These are phyloP conservation scores for Athalia rosae DNA, from an alignment of 2,888 invertebrate genomes.

Conservation along the genomic window DNA sequence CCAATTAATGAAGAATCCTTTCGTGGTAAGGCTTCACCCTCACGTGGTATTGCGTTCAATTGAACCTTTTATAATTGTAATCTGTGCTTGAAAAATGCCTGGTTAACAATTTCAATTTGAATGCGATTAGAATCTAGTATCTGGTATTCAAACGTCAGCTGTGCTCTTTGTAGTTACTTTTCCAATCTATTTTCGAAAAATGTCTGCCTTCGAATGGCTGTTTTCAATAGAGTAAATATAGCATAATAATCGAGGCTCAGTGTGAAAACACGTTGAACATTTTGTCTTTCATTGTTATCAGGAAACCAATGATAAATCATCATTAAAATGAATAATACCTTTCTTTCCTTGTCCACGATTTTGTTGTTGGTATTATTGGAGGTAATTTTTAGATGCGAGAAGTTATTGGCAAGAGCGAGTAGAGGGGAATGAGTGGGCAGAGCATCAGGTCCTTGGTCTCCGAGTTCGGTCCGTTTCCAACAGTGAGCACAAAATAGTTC, in stretches of 20 bases:
- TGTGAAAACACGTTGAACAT: no score
- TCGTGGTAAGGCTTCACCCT: slow-evolving; percentile 60
- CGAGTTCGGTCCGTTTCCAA: slow-evolving; percentile 83
- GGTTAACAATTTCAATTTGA: no score
- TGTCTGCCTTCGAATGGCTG: no score
- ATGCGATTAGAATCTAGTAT: no score
- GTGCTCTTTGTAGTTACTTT: no score
- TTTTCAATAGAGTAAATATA: no score
- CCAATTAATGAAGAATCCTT: slow-evolving; percentile 60
- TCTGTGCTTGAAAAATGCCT: no score
- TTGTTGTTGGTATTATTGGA: slow-evolving; percentile 73
- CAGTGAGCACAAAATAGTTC: slow-evolving; percentile 84
- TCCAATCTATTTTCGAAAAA: no score
- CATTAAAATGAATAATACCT: slow-evolving; percentile 63
- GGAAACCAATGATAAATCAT: slow-evolving; percentile 20
- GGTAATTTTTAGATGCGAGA: slow-evolving; percentile 77
- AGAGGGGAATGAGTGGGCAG: slow-evolving; percentile 82
- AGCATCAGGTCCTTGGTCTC: slow-evolving; percentile 81
- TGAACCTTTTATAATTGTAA: slow-evolving; percentile 1
- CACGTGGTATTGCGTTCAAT: slow-evolving; percentile 16
- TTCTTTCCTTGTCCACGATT: slow-evolving; percentile 73
- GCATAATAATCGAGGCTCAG: no score
- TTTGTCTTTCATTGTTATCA: no score
- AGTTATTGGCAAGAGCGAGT: slow-evolving; percentile 80
- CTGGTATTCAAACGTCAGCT: no score